Conservation (phyloP, 30 jellyfish, hydroid and myxozoan genomes). For the Sanderia malayensis region DNA sequence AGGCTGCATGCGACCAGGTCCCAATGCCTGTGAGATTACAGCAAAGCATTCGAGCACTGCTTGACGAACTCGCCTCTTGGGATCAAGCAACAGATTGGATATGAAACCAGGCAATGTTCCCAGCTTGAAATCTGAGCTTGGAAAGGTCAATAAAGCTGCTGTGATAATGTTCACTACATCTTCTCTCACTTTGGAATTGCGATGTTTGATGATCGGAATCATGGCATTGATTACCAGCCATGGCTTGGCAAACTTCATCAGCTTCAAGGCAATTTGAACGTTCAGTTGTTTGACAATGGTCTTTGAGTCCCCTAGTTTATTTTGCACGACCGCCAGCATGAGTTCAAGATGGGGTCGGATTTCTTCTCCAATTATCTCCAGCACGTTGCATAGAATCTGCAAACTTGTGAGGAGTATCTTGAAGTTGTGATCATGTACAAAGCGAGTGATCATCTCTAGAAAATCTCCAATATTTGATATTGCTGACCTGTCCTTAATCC, state of each 20-base stretch:
- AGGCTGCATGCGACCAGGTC: conserved; percentile 91
- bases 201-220: conserved; percentile 57
- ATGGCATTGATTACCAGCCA: conserved; percentile 55
- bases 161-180: conserved; percentile 71
- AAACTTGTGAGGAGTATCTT: conserved; percentile 72
- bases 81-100: conserved; percentile 67
- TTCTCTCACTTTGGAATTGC: conserved; percentile 74
- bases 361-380: conserved; percentile 49
- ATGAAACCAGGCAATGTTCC: conserved; percentile 51
- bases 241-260: conserved; percentile 82
- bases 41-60: conserved; percentile 92
- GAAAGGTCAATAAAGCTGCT: conserved; percentile 85
- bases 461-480: conserved; percentile 43
- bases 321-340: conserved; percentile 49
- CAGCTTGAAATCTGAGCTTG: conserved; percentile 78
- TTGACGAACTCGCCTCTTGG: conserved; percentile 72
- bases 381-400: conserved; percentile 51
- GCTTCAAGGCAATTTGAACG: conserved; percentile 39
- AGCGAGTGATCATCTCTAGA: conserved; percentile 44
- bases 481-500: conserved; percentile 31
- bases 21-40: conserved; percentile 90
- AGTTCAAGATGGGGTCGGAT: conserved; percentile 65
- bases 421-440: conserved; percentile 77
- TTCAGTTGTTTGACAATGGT: conserved; percentile 66
- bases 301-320: conserved; percentile 80